Percentiles rank a stretch among this genome's conserved stretches.
phyloP scores from a whole-genome alignment of 2,113 vertebrate genomes.

The Oncorhynchus masou region DNA sequence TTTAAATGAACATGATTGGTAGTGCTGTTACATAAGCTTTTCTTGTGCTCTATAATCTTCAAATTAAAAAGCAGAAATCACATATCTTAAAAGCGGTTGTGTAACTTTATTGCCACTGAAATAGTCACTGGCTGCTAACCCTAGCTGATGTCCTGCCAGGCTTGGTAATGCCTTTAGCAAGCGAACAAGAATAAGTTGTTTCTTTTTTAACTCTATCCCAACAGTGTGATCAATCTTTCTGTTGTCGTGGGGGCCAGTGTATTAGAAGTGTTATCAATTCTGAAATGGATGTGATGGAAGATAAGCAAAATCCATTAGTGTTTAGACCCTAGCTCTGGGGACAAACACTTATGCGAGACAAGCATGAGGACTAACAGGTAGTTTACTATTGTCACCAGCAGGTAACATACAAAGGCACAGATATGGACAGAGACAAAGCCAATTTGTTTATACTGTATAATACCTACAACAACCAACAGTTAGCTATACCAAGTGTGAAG shows the following conservation, averaged over 20 bases:
- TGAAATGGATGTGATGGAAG: not conserved
- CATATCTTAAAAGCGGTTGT: too few species aligned
- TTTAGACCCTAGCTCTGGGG: not conserved
- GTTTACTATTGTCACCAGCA: too few species aligned
- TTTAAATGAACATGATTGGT: not conserved
- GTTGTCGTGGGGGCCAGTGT: not conserved
- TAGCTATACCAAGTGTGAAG: too few species aligned
- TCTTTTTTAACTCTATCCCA: not conserved
- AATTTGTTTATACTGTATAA: too few species aligned
- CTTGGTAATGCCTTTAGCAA: not conserved
- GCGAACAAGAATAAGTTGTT: not conserved
- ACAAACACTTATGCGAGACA: too few species aligned
- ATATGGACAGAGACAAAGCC: too few species aligned
- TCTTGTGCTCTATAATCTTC: not conserved
- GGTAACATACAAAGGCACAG: too few species aligned
- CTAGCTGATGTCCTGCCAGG: not conserved
- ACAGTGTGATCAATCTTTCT: not conserved
- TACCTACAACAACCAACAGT: too few species aligned
- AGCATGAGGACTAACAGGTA: too few species aligned
- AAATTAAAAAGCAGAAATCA: too few species aligned
- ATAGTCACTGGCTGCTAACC: not conserved
- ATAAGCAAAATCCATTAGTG: not conserved
- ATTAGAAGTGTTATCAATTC: not conserved
- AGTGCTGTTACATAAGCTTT: not conserved
- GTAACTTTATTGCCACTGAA: too few species aligned